A percentile compares a stretch with the other conserved stretches of the same genome.
These are phyloP conservation scores for Beroe forskalii DNA, from an alignment of 37 sponge, comb jelly and placozoan species.

Conservation along the genomic window DNA sequence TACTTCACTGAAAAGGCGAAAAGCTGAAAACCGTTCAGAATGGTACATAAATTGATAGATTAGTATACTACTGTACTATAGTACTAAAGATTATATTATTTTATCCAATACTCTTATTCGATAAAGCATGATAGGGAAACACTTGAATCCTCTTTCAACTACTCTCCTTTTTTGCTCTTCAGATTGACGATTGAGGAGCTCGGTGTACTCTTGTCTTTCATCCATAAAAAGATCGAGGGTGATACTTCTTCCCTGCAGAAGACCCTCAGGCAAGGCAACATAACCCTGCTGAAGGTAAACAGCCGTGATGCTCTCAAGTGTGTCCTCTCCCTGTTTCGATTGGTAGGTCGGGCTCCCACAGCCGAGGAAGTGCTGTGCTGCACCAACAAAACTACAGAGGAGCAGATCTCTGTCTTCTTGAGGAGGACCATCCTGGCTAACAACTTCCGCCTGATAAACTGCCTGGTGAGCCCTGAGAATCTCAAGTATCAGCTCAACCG, in stretches of 20 bases:
- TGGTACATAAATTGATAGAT: too few relatives aligned
- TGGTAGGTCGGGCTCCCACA: neutral
- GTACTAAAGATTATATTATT: too few relatives aligned
- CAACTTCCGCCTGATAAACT: neutral
- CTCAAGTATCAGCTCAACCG: constrained; percentile 27
- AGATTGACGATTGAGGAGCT: constrained; percentile 15
- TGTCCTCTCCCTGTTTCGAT: constrained; percentile 11
- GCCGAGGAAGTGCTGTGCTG: constrained; percentile 39
- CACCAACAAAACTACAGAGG: neutral
- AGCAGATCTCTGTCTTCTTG: neutral
- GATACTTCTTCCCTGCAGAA: neutral
- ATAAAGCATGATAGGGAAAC: too few relatives aligned
- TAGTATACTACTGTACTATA: too few relatives aligned
- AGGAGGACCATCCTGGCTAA: neutral
- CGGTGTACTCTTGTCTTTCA: neutral
- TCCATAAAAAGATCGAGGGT: neutral
- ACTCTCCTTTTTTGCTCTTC: too few relatives aligned
- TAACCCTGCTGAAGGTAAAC: constrained; percentile 15
- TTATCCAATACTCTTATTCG: too few relatives aligned
- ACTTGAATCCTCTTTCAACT: too few relatives aligned
- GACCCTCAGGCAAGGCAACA: neutral
- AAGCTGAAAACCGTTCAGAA: too few relatives aligned
- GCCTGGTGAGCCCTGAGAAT: constrained; percentile 41
- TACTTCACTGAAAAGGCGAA: too few relatives aligned
- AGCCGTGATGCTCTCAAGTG: neutral